Evolutionary conservation across 2,888 invertebrate genomes (phyloP).

Genomic region (Pseudococcus viburni): DNA sequence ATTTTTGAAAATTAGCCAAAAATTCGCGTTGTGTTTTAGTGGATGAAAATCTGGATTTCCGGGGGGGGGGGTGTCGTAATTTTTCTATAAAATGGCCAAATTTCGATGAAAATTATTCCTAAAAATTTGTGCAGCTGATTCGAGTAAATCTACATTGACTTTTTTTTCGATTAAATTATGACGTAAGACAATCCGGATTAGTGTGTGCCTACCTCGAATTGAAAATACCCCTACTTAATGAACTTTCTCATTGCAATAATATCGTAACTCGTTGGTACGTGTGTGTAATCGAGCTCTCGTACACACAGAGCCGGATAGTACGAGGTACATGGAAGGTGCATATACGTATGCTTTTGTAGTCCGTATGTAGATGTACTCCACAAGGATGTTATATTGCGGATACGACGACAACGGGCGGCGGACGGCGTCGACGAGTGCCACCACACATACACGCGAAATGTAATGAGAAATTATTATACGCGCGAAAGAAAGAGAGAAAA

Average conservation of each 20-base stretch:
- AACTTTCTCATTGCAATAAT: background rate
- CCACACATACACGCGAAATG: conserved; percentile 2
- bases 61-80: no score
- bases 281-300: background rate
- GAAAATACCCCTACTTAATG: background rate
- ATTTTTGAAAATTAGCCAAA: conserved; percentile 10
- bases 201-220: background rate
- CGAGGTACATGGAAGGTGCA: conserved; percentile 2
- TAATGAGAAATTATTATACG: background rate
- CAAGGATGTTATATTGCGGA: conserved; percentile 7
- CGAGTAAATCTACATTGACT: no score
- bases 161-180: background rate
- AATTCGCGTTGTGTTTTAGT: background rate
- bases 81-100: no score
- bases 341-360: background rate
- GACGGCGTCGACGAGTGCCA: conserved; percentile 20
- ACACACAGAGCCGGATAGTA: background rate
- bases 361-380: background rate
- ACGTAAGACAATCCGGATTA: background rate
- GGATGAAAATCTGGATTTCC: no score
- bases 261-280: no score
- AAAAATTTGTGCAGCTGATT: background rate
- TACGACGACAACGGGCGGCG: background rate
- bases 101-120: no score
- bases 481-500: conserved; percentile 9